Percentiles rank a stretch among this genome's conserved stretches.
These are phyloP conservation scores for Notolepis coatsorum DNA, from an alignment of 2,797 vertebrate genomes.

Conservation along the genomic window DNA sequence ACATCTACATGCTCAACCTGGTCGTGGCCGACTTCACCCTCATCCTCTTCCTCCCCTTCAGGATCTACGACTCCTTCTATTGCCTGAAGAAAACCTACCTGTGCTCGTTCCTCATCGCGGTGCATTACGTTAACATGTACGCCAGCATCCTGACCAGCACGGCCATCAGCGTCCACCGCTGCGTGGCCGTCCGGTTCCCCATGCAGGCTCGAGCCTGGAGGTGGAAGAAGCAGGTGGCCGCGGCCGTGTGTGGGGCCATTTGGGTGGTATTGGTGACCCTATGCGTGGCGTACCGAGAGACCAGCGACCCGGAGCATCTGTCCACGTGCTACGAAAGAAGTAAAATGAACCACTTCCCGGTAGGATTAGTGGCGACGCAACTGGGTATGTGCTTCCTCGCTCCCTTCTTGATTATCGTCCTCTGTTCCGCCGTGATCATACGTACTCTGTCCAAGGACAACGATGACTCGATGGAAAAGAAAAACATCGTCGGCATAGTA, in stretches of 20 bases:
- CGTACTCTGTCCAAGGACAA: slow-evolving; percentile 45
- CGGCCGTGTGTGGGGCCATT: slow-evolving; percentile 59
- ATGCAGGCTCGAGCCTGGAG: slow-evolving; percentile 46
- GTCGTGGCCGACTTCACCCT: slow-evolving; percentile 69
- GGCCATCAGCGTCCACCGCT: slow-evolving; percentile 78
- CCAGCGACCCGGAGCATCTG: slow-evolving; percentile 20
- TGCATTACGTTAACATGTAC: slow-evolving; percentile 81
- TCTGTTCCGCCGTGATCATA: slow-evolving; percentile 72
- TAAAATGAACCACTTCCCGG: accelerated
- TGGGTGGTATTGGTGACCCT: slow-evolving; percentile 51
- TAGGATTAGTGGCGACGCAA: not conserved
- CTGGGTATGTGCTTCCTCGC: slow-evolving; percentile 55
- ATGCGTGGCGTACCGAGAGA: accelerated
- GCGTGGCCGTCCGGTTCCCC: slow-evolving; percentile 68
- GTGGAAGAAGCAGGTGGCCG: slow-evolving; percentile 54
- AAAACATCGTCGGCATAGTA: slow-evolving; percentile 65
- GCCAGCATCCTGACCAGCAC: slow-evolving; percentile 74
- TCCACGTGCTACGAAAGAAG: slow-evolving; percentile 61
- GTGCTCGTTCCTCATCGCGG: slow-evolving; percentile 67
- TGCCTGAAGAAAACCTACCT: not conserved
- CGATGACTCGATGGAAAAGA: slow-evolving; percentile 37
- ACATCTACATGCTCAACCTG: slow-evolving; percentile 81
- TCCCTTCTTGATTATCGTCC: slow-evolving; percentile 57
- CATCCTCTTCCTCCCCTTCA: slow-evolving; percentile 82
- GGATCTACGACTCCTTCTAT: slow-evolving; percentile 60